phyloP scores from a whole-genome alignment of 2,888 invertebrate species.

The Drosophila bunnanda region DNA sequence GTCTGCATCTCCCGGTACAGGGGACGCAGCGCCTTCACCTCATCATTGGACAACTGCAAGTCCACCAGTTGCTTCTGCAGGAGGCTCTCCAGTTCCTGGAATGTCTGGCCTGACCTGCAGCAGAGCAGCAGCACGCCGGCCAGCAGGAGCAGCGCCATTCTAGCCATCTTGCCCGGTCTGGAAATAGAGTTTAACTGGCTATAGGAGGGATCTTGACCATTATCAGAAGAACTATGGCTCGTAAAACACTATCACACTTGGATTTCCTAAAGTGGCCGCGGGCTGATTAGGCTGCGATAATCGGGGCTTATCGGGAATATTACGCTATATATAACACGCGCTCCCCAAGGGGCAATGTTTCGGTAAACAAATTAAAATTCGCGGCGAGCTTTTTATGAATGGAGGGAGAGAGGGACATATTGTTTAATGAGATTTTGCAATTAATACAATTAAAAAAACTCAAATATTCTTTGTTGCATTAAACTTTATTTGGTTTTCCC shows the following conservation, averaged over 20 bases:
- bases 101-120: conserved; percentile 26
- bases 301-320: conserved; percentile 51
- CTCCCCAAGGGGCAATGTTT: conserved; percentile 30
- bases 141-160: conserved; percentile 41
- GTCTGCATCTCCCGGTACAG: conserved; percentile 69
- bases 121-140: conserved; percentile 26
- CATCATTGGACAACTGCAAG: conserved; percentile 56
- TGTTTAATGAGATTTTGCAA: neutral
- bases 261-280: conserved; percentile 53
- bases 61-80: conserved; percentile 59
- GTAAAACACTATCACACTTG: conserved; percentile 64
- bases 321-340: conserved; percentile 28
- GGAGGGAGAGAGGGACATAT: neutral
- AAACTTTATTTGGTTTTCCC: neutral
- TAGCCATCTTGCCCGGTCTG: conserved; percentile 42
- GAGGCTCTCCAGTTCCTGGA: conserved; percentile 53
- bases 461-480: neutral
- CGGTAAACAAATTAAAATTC: conserved; percentile 16
- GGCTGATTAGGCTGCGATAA: conserved; percentile 59
- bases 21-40: conserved; percentile 67
- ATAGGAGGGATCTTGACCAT: conserved; percentile 19
- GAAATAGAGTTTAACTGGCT: conserved; percentile 45
- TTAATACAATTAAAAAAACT: neutral
- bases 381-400: conserved; percentile 21
- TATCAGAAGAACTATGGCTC: conserved; percentile 40